Base-by-base conservation (phyloP, 2,888 invertebrate species). In the Leptogaster cylindrica region DNA sequence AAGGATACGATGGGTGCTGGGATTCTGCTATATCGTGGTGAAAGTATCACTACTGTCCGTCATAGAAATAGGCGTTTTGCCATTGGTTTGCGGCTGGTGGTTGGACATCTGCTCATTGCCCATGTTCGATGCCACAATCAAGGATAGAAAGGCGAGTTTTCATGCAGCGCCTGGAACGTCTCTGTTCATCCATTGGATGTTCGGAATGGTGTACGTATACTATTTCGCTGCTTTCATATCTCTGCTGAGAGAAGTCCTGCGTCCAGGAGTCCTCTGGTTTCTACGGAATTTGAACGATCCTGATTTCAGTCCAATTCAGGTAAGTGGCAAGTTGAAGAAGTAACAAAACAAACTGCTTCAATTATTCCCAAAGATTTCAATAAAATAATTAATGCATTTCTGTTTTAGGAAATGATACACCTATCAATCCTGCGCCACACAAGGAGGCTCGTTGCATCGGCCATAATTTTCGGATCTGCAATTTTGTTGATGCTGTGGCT, bases 1-100 rank as follows among this genome's bases (percentile, higher is more conserved):
- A 72, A 88, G 89, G 77, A 90, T 93, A 14, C 89, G 92, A 75
- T 86, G 92, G 76, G 85, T 93, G n/a, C 81, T 97, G 41, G 98
- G 97, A 4, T 87, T 98, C 71, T 94, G 94, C 77, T 95, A 95
- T 77, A 92, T 95, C 69, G 80, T 81, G 41, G 79, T 81, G 0
- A 88, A 93, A 80, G 97, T 98, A 3, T 97, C 97, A 1, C 83
- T 99, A 70, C 84, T 99, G 23, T 94, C 97, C 3, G 95, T 98
- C 33, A 92, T 97, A 23, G 99, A 99, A 84, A 95, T 99, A 70
- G 97, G 98, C 2, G 91, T 98, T 1, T 88, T 99, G 74, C 99
- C 99, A 0, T 83, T 98, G 3, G 90, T 98, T 14, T 98, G 97
- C 76, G 99, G 99, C 6, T 98, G 97, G 95, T 99, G 99, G 98